These are phyloP conservation scores for Peribatodes rhomboidaria DNA, from an alignment of 2,888 invertebrate genomes.

Conservation along the genomic window DNA sequence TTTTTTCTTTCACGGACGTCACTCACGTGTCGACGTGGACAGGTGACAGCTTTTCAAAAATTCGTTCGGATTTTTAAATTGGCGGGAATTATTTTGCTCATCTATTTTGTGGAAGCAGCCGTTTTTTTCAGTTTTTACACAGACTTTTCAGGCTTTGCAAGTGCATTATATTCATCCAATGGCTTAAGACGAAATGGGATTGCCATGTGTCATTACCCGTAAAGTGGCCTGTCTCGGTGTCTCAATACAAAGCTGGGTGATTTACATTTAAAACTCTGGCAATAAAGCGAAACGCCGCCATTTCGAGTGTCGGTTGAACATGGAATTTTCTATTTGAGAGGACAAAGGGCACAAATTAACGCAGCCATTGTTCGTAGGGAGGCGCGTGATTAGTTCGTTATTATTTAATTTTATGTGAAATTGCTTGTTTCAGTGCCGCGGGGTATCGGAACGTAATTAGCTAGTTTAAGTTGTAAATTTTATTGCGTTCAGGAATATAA, in stretches of 20 bases:
- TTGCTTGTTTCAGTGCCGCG: slow-evolving; percentile 46
- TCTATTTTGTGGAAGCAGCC: not conserved
- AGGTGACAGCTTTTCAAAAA: slow-evolving; percentile 30
- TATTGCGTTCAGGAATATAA: not conserved
- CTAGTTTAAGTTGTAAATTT: slow-evolving; percentile 36
- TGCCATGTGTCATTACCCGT: slow-evolving; percentile 40
- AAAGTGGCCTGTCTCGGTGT: slow-evolving; percentile 53
- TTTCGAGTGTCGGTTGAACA: slow-evolving; percentile 74
- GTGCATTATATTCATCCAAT: not conserved
- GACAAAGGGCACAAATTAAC: slow-evolving; percentile 84
- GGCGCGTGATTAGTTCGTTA: slow-evolving; percentile 76
- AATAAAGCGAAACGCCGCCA: slow-evolving; percentile 75
- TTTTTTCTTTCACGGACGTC: slow-evolving; percentile 44
- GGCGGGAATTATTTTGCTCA: slow-evolving; percentile 21
- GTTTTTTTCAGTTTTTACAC: not conserved
- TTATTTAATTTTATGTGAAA: slow-evolving; percentile 81
- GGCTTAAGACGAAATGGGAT: slow-evolving; percentile 30
- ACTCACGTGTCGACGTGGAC: slow-evolving; percentile 23
- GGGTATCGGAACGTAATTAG: slow-evolving; percentile 36
- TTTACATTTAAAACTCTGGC: slow-evolving; percentile 78
- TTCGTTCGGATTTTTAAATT: slow-evolving; percentile 28
- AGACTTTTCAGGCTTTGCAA: not conserved
- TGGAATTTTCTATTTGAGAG: slow-evolving; percentile 82
- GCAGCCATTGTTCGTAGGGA: slow-evolving; percentile 74
- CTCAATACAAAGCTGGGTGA: slow-evolving; percentile 73